Evolutionary conservation across 2,113 vertebrate genomes (phyloP).

Genomic region (Nothobranchius kuhntae): DNA sequence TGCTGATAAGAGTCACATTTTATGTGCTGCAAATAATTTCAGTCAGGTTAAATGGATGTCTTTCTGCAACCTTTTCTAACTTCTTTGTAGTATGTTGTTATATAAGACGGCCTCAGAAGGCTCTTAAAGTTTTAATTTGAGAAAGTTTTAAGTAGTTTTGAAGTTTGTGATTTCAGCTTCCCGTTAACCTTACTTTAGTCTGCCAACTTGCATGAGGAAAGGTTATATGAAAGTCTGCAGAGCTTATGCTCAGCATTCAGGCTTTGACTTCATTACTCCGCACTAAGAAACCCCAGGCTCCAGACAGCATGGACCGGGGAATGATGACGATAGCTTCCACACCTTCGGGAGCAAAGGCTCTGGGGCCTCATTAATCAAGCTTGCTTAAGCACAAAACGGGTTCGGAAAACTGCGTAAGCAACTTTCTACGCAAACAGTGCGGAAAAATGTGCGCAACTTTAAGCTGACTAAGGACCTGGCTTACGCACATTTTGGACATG

Average conservation of each 20-base stretch:
- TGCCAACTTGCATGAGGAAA: background rate
- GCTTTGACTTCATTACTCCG: constrained; percentile 6
- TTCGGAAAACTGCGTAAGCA: too few relatives aligned
- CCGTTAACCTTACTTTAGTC: background rate
- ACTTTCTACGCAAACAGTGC: too few relatives aligned
- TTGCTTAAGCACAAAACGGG: too few relatives aligned
- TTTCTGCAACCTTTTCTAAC: background rate
- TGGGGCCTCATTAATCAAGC: background rate
- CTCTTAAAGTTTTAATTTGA: background rate
- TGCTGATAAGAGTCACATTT: background rate
- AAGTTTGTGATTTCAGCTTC: background rate
- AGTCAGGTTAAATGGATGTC: background rate
- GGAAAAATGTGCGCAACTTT: too few relatives aligned
- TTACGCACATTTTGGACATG: too few relatives aligned
- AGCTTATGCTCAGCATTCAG: background rate
- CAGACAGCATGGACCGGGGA: background rate
- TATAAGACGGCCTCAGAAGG: background rate
- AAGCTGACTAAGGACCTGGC: too few relatives aligned
- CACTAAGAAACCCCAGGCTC: background rate
- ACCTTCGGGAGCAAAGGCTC: background rate
- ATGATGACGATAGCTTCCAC: constrained; percentile 13
- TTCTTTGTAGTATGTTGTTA: background rate
- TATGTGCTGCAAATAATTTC: background rate
- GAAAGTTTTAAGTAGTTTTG: background rate
- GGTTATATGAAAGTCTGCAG: background rate